Evolutionary conservation across 2,113 vertebrate species (phyloP).

Genomic region (Phoenicopterus ruber): DNA sequence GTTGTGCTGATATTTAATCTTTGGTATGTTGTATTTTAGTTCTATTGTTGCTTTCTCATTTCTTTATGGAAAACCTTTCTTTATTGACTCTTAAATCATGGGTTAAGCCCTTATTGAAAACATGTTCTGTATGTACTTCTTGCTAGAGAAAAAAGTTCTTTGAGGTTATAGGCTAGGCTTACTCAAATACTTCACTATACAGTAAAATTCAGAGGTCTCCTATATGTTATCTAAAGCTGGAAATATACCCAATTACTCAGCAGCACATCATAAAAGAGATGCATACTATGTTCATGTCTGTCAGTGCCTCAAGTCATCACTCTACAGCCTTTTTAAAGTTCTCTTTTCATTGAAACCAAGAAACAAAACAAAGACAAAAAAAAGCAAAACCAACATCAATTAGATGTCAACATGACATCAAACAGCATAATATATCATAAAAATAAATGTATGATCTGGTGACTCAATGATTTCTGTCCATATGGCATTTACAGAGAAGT

Average conservation of each 20-base stretch:
- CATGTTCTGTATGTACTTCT: conserved; percentile 12
- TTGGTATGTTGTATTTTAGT: conserved; percentile 41
- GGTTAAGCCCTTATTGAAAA: conserved; percentile 53
- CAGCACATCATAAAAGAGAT: conserved; percentile 74
- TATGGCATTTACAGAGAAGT: conserved; percentile 61
- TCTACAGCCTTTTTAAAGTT: conserved; percentile 64
- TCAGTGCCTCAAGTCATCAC: conserved; percentile 72
- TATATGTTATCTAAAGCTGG: conserved; percentile 69
- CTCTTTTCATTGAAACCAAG: conserved; percentile 70
- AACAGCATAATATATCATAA: conserved; percentile 73
- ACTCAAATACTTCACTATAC: conserved; percentile 20
- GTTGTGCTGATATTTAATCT: conserved; percentile 50
- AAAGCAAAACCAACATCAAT: conserved; percentile 64
- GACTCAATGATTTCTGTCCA: conserved; percentile 65
- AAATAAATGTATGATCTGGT: conserved; percentile 66
- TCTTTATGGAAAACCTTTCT: conserved; percentile 51
- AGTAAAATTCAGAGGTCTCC: conserved; percentile 53
- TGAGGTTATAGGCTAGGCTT: conserved; percentile 38
- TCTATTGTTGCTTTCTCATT: conserved; percentile 40
- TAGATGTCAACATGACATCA: conserved; percentile 73
- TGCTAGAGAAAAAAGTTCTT: conserved; percentile 35
- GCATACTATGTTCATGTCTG: conserved; percentile 65
- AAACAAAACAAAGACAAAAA: conserved; percentile 72
- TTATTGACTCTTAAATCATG: conserved; percentile 58
- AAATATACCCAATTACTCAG: conserved; percentile 70